These are phyloP conservation scores for Chaetodon trifascialis DNA, from an alignment of 2,113 vertebrate species.

Conservation along the genomic window DNA sequence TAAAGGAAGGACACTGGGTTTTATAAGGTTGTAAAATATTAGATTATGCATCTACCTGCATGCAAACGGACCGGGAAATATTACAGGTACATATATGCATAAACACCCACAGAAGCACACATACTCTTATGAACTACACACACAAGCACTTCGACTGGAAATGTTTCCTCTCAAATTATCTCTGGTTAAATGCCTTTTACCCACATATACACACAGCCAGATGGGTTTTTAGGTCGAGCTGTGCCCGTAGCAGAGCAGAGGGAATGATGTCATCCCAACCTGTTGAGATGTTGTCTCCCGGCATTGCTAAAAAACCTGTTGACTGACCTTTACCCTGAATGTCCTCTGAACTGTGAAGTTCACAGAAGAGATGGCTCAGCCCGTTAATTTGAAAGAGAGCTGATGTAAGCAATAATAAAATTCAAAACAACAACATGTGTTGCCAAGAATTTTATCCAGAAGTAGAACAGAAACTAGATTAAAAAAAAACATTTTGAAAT, in stretches of 20 bases:
- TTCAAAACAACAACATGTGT: neutral
- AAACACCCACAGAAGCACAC: neutral
- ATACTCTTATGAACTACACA: neutral
- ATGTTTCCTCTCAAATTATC: slow-evolving; percentile 42
- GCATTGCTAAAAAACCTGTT: slow-evolving; percentile 54
- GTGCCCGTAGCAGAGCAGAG: slow-evolving; percentile 49
- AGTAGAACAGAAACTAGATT: neutral
- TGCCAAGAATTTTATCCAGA: neutral
- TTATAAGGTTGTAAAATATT: slow-evolving; percentile 29
- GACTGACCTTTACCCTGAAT: slow-evolving; percentile 56
- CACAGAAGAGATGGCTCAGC: neutral
- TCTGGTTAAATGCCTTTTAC: slow-evolving; percentile 50
- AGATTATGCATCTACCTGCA: slow-evolving; percentile 26
- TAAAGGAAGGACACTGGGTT: neutral
- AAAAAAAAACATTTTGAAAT: neutral
- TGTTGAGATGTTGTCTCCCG: slow-evolving; percentile 39
- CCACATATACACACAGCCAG: slow-evolving; percentile 50
- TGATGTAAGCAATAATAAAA: neutral
- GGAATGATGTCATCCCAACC: slow-evolving; percentile 59
- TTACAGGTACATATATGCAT: neutral
- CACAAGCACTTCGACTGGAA: slow-evolving; percentile 27
- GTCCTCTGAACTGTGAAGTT: slow-evolving; percentile 31
- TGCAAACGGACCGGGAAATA: neutral
- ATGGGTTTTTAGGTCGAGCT: slow-evolving; percentile 62
- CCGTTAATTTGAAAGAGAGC: slow-evolving; percentile 17